Conservation (phyloP, 2,113 vertebrate species). For the Saiga tatarica region DNA sequence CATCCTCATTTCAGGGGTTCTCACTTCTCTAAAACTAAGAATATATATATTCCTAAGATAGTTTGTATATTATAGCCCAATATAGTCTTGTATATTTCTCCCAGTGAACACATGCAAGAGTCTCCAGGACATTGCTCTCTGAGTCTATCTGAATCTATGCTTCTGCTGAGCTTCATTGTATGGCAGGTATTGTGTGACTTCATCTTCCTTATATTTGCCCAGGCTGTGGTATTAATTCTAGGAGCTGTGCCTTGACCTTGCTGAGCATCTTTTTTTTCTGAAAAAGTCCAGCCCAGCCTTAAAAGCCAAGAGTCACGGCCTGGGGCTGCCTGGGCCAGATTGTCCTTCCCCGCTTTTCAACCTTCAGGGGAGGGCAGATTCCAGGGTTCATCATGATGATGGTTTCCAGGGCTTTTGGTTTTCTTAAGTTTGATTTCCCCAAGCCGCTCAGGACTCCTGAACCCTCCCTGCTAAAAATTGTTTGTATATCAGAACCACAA, state of each 20-base stretch:
- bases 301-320: accelerated
- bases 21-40: background rate
- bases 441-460: background rate
- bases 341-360: accelerated
- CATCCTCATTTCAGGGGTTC: background rate
- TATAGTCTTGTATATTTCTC: background rate
- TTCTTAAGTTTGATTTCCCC: background rate
- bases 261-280: background rate
- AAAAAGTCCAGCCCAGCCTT: background rate
- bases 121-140: background rate
- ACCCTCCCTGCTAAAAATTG: background rate
- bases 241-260: accelerated
- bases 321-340: background rate
- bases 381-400: background rate
- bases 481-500: background rate
- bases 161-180: background rate
- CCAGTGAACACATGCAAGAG: background rate
- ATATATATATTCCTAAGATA: background rate
- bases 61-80: background rate
- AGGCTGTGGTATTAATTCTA: accelerated
- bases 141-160: background rate
- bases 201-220: background rate
- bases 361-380: too few species aligned
- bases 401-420: background rate
- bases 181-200: background rate